Evolutionary conservation across 2,797 vertebrate species (phyloP).

Genomic region (Pterois miles): DNA sequence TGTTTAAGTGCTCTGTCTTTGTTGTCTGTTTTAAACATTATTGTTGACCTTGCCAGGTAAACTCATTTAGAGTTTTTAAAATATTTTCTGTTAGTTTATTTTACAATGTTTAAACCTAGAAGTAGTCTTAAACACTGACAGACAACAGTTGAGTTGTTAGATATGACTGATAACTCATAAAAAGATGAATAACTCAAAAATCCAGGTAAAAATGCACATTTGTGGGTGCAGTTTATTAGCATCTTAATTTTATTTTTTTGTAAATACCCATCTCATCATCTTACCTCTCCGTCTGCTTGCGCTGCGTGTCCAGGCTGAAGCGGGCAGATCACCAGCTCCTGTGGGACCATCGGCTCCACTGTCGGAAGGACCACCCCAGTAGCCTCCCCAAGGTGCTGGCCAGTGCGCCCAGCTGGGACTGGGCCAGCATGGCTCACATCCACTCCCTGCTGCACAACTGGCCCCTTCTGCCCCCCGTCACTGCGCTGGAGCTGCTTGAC

Average conservation of each 20-base stretch:
- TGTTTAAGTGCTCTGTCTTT: not conserved
- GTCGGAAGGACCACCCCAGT: constrained; percentile 80
- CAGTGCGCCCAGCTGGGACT: constrained; percentile 95
- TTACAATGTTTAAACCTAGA: not conserved
- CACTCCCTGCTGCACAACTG: constrained; percentile 91
- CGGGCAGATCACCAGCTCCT: constrained; percentile 92
- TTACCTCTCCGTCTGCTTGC: not conserved
- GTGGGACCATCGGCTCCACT: constrained; percentile 94
- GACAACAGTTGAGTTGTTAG: not conserved
- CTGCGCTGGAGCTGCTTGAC: constrained; percentile 93
- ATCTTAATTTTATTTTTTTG: not conserved
- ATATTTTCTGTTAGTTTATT: not conserved
- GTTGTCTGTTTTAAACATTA: constrained; percentile 19
- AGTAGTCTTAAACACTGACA: not conserved
- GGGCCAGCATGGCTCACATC: constrained; percentile 91
- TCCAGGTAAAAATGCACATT: not conserved
- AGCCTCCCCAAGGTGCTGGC: constrained; percentile 93
- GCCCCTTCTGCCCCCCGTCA: constrained; percentile 89
- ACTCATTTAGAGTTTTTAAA: not conserved
- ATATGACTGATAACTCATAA: no score
- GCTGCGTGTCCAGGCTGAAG: constrained; percentile 82
- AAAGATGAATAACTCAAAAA: not conserved
- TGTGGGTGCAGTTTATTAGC: not conserved
- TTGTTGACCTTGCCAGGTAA: not conserved
- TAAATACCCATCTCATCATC: not conserved